These are phyloP conservation scores for Cirrhinus mrigala DNA, from an alignment of 2,797 vertebrate genomes.

Conservation along the genomic window DNA sequence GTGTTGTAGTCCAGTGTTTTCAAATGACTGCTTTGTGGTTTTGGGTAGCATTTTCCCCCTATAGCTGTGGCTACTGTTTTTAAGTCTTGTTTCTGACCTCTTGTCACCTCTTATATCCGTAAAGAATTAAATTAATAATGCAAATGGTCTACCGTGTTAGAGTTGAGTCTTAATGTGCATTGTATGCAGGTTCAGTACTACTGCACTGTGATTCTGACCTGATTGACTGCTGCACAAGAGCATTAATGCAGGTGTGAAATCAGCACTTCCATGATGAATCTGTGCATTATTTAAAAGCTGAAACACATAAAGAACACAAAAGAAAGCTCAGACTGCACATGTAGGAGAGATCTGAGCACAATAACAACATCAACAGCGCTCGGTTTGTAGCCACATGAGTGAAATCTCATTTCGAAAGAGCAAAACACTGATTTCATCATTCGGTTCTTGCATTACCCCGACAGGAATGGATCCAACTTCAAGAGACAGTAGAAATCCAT, in stretches of 20 bases:
- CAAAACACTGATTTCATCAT: constrained; percentile 33
- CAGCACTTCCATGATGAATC: constrained; percentile 51
- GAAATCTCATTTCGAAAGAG: constrained; percentile 11
- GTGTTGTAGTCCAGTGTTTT: no score
- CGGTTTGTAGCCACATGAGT: neutral
- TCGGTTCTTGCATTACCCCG: constrained; percentile 16
- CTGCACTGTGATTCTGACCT: constrained; percentile 39
- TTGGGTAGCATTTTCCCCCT: neutral
- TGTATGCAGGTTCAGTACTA: constrained; percentile 48
- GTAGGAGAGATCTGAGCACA: neutral
- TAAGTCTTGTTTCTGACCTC: neutral
- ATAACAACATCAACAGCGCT: neutral
- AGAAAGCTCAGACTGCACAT: neutral
- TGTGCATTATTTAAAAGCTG: constrained; percentile 52
- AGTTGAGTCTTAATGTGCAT: neutral
- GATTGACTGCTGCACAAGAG: constrained; percentile 48
- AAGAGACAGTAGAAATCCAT: constrained; percentile 18
- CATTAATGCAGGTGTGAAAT: constrained; percentile 44
- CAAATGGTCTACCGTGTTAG: neutral
- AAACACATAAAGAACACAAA: neutral
- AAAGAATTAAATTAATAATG: neutral
- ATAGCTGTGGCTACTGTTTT: neutral
- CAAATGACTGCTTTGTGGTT: neutral
- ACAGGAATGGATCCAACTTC: constrained; percentile 1
- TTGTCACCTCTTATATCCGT: neutral